Evolutionary conservation across 2,797 vertebrate genomes (phyloP), one percentile per base, ranked within the genome.

Genomic region (Brotula barbata): DNA sequence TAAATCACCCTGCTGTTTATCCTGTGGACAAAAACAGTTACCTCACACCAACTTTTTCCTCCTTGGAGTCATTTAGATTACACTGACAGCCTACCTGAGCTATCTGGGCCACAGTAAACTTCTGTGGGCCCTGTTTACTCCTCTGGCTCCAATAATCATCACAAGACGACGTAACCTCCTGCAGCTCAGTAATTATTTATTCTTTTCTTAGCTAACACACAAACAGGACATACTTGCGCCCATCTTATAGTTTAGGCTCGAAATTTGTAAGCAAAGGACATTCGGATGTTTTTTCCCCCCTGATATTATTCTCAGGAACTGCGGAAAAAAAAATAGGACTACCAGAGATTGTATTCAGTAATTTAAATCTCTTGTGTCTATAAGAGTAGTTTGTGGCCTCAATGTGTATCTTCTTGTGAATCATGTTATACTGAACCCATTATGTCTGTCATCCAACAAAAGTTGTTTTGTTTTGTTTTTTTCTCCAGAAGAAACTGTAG

Each of bases 111-210:
- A 69, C 8, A 77, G 81, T 85, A 81, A 87, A 87, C 85, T 82
- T 83, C 83, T 14, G 10, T 5, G 40, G 68, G 75, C 53, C 71
- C 62, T 41, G 75, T 88, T 89, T 85, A 87, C 72, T 87, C 83
- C 77, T 72, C 73, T 74, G 81, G 82, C 80, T 83, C 79, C 64
- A 73, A 75, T 80, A 87, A 88, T 79, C 82, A 89, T 84, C 83
- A 88, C 88, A 86, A 80, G 79, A 62, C 25, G 11, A 73, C 21
- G 48, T n/a, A 70, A 71, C 63, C 75, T 73, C 51, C 67, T 14
- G 78, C 62, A 42, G 20, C 22, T 10, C 50, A 68, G 64, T 56
- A 70, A 81, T 74, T 69, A 84, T 85, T 85, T 87, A 81, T 83
- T 68, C 68, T 37, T 5, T 25, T 66, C 65, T 72, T 36, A 51